Base-by-base conservation (phyloP, 2,888 invertebrate species). In the Netelia inedita region DNA sequence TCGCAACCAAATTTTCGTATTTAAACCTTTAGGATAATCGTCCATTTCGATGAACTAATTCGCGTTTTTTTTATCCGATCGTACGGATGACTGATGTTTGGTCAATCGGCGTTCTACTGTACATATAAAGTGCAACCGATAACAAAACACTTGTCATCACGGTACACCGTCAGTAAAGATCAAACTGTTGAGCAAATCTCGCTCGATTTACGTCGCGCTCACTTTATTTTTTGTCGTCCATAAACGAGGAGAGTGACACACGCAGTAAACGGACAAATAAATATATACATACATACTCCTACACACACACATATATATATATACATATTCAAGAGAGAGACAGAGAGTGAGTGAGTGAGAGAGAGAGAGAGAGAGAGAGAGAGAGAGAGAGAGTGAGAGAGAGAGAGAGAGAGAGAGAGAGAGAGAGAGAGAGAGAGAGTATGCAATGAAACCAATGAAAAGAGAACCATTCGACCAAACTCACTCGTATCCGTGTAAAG, bases 361-460 rank as follows among this genome's bases (percentile, higher is more conserved):
- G 28, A 28, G 28, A 28, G 28, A 28, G 28, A 28, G 28, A 28
- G 28, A 28, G 28, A 28, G 28, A 28, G 28, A 28, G 28, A 28
- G 28, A 28, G 28, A 28, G 28, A 28, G 28, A 28, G 28, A 28
- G 28, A 28, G 28, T 2, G 28, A 28, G 1, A 28, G 28, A 28
- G 28, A 28, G 28, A 74, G 59, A 35, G 16, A 41, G 74, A 35
- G 14, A 43, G 16, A 59, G 19, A 14, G 14, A 78, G 71, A 68
- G 55, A 43, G 43, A 73, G 61, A 53, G 69, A 74, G 73, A 72
- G 69, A 79, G 68, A 72, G 73, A 65, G 71, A 74, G 75, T 65
- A 66, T 76, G 75, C 75, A 83, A 83, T 83, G 75, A 79, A 72
- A 83, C 59, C 79, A 80, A 83, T 75, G 72, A 79, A 80, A 66